A percentile compares a stretch with the other conserved stretches of the same genome.
phyloP scores from a whole-genome alignment of 2,888 invertebrate species.

The Callinectes sapidus region DNA sequence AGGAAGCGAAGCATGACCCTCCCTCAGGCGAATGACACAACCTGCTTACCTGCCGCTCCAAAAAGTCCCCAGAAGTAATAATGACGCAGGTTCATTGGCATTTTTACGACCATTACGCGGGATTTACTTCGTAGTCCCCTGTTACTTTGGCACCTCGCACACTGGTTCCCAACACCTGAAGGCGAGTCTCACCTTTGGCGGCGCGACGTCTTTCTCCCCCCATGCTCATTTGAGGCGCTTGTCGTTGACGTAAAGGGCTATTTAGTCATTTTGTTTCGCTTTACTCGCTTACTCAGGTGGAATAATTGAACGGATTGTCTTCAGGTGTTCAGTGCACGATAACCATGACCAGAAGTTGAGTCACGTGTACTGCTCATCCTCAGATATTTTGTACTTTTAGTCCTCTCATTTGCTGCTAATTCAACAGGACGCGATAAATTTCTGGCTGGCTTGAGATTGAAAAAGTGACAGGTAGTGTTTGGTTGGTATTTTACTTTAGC shows the following conservation, averaged over 20 bases:
- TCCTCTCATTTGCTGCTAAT: too few relatives aligned
- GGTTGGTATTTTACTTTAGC: too few relatives aligned
- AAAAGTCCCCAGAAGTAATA: background rate
- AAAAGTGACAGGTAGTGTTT: too few relatives aligned
- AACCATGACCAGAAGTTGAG: too few relatives aligned
- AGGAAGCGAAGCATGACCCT: conserved; percentile 13
- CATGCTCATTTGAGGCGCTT: background rate
- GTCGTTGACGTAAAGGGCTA: background rate
- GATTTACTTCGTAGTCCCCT: background rate
- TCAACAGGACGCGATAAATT: too few relatives aligned
- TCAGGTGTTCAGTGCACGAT: background rate
- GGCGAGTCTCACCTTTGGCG: background rate
- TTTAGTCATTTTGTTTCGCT: background rate
- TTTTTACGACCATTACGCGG: background rate
- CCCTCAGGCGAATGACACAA: background rate
- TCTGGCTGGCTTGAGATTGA: too few relatives aligned
- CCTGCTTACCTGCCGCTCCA: background rate
- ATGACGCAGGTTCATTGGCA: background rate
- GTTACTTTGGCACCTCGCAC: background rate
- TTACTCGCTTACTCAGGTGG: background rate
- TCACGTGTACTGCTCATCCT: too few relatives aligned
- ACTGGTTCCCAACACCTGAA: background rate
- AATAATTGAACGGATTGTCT: background rate
- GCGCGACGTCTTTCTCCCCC: background rate
- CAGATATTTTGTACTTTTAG: too few relatives aligned